Base-by-base conservation (phyloP, 2,888 invertebrate genomes). In the Lasioglossum lativentre region DNA sequence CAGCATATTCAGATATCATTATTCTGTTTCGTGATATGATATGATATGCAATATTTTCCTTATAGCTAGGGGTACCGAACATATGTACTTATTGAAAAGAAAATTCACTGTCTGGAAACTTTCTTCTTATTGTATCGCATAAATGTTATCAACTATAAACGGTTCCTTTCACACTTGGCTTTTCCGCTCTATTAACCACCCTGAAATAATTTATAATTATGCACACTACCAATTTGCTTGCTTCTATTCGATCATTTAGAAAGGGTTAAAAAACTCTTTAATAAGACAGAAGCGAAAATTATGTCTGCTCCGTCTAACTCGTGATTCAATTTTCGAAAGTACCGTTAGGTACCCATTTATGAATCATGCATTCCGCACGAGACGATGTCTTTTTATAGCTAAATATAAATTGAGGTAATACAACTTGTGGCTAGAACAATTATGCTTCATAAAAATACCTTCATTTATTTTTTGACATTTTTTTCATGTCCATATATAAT, bases 331-430 rank as follows among this genome's bases (percentile, higher is more conserved):
- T 68, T 75, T 66, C 34, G 23, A 38, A 77, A 66, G 23, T 74
- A 74, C 34, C 30, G 73, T 59, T 77, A 82, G 19, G 8, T 27
- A 19, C 4, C n/a, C 56, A 12, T 45, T 45, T 70, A 59, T 6
- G 30, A 2, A 34, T 66, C 19, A 56, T 77, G 30, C 73, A 73
- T 73, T 12, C 34, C 1, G 30, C 34, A 52, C 34, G 19, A 52
- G n/a, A 10, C 47, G 45, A 63, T 56, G n/a, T 27, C 23, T 47
- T 8, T 71, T 45, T 71, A 4, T 8, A 66, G 19, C 40, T 79
- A n/a, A n/a, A n/a, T n/a, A 79, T 10, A 23, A 63, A 47, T 63
- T 72, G 6, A 45, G 45, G 52, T 27, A 12, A 73, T 27, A 72
- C 14, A 14, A 16, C 8, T 79, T 1, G 38, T 30, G 3, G 4